A percentile compares a stretch with the other conserved stretches of the same genome.
These are phyloP conservation scores for Drosophila parvula DNA, from an alignment of 1,140 invertebrate genomes.

Conservation along the genomic window DNA sequence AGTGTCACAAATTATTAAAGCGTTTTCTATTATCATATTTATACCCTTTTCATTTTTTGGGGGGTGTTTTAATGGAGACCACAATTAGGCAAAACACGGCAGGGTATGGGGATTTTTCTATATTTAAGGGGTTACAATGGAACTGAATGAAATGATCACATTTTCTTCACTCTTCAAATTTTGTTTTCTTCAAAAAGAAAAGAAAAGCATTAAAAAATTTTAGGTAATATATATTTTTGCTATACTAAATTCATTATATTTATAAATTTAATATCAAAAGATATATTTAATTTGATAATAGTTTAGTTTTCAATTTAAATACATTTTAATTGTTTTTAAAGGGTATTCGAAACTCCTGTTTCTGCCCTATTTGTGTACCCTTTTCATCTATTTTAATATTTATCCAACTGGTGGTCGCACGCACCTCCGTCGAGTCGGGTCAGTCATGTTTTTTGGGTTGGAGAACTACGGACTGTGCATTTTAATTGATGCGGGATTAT, in stretches of 20 bases:
- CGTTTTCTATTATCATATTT: slow-evolving; percentile 41
- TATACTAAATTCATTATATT: neutral
- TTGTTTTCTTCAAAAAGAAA: no score
- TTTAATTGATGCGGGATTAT: slow-evolving; percentile 68
- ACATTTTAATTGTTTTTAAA: neutral
- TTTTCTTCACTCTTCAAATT: no score
- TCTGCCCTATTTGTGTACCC: neutral
- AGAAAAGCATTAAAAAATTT: no score
- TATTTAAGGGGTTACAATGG: neutral
- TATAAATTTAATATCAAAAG: neutral
- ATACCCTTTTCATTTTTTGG: slow-evolving; percentile 16
- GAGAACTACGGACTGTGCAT: slow-evolving; percentile 48
- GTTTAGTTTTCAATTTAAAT: neutral
- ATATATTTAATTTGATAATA: neutral
- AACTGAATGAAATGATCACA: neutral
- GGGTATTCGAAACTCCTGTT: neutral
- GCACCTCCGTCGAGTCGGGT: slow-evolving; percentile 22
- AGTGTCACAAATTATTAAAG: slow-evolving; percentile 48
- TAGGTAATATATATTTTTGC: neutral
- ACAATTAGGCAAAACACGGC: neutral
- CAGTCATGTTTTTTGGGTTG: slow-evolving; percentile 50
- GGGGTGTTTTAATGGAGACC: neutral
- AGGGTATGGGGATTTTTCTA: neutral
- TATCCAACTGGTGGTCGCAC: slow-evolving; percentile 42
- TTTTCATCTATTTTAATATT: slow-evolving; percentile 31